Evolutionary conservation across 2,888 invertebrate genomes (phyloP).

Genomic region (Drosophila meridionalis): DNA sequence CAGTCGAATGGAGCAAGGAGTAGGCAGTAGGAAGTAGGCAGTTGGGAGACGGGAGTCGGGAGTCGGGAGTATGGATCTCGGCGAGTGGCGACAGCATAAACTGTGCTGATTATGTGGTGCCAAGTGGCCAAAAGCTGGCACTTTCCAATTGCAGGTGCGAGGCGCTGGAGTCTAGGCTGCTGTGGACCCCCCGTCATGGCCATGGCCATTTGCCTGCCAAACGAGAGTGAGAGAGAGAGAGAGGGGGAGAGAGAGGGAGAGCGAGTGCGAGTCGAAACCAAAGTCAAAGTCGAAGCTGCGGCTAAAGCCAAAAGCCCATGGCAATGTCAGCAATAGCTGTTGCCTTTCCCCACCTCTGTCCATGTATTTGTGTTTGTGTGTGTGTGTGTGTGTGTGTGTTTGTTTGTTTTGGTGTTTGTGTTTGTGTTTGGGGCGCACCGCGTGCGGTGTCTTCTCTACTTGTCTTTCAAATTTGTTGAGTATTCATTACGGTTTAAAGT

Average conservation of each 20-base stretch:
- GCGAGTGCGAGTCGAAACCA: neutral
- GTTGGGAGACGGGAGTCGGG: neutral
- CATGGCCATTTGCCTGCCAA: constrained; percentile 2
- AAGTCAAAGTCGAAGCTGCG: constrained; percentile 13
- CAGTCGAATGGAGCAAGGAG: neutral
- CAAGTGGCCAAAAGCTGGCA: constrained; percentile 45
- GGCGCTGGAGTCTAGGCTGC: constrained; percentile 12
- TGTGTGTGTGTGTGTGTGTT: neutral
- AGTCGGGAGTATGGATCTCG: neutral
- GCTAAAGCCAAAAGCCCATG: constrained; percentile 19
- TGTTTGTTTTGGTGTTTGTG: neutral
- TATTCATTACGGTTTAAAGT: constrained; percentile 66
- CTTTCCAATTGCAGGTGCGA: constrained; percentile 38
- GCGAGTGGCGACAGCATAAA: constrained; percentile 63
- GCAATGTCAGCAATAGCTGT: constrained; percentile 18
- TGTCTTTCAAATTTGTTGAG: constrained; percentile 57
- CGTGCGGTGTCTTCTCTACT: constrained; percentile 41
- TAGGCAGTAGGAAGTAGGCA: neutral
- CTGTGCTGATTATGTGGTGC: constrained; percentile 68
- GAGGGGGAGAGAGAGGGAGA: neutral
- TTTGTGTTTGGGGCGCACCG: constrained; percentile 11
- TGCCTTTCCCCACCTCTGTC: neutral
- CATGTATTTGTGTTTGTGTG: neutral
- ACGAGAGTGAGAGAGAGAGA: neutral
- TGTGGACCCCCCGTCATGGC: constrained; percentile 5